A percentile compares a stretch with the other conserved stretches of the same genome.
phyloP scores from a whole-genome alignment of 2,113 vertebrate species.

The Oophaga pumilio region DNA sequence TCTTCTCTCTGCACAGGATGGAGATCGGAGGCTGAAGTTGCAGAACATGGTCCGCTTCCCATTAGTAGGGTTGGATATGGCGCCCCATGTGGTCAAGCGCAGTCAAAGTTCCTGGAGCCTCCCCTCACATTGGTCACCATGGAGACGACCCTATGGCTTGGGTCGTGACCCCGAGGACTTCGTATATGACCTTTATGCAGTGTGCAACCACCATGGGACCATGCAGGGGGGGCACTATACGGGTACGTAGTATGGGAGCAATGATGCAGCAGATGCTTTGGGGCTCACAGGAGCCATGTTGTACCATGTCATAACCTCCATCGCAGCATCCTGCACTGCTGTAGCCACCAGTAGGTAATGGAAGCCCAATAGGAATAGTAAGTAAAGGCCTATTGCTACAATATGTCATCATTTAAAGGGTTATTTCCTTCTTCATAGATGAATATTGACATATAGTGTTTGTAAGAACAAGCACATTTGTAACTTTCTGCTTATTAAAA shows the following conservation, averaged over 20 bases:
- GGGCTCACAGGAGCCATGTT: neutral
- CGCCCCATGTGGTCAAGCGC: slow-evolving; percentile 93
- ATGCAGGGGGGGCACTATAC: slow-evolving; percentile 98
- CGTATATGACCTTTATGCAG: slow-evolving; percentile 93
- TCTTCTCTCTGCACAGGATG: slow-evolving; percentile 73
- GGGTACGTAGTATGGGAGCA: slow-evolving; percentile 68
- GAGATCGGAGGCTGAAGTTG: slow-evolving; percentile 89
- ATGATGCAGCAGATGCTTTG: neutral
- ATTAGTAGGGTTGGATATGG: slow-evolving; percentile 91
- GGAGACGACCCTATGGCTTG: slow-evolving; percentile 89
- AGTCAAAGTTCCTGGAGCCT: slow-evolving; percentile 97
- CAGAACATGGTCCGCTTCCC: slow-evolving; percentile 96
- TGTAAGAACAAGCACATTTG: too few relatives aligned
- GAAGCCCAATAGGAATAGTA: too few relatives aligned
- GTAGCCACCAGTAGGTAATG: too few relatives aligned
- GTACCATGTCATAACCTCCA: neutral
- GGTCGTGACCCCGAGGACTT: slow-evolving; percentile 93
- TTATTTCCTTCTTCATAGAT: too few relatives aligned
- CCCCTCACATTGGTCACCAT: slow-evolving; percentile 92
- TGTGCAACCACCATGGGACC: slow-evolving; percentile 96
- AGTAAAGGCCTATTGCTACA: too few relatives aligned
- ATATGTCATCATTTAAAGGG: too few relatives aligned
- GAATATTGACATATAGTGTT: too few relatives aligned
- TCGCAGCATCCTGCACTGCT: too few relatives aligned
- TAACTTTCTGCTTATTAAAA: too few relatives aligned